Conservation (phyloP, 2,797 vertebrate genomes). For the Babyrousa celebensis region DNA sequence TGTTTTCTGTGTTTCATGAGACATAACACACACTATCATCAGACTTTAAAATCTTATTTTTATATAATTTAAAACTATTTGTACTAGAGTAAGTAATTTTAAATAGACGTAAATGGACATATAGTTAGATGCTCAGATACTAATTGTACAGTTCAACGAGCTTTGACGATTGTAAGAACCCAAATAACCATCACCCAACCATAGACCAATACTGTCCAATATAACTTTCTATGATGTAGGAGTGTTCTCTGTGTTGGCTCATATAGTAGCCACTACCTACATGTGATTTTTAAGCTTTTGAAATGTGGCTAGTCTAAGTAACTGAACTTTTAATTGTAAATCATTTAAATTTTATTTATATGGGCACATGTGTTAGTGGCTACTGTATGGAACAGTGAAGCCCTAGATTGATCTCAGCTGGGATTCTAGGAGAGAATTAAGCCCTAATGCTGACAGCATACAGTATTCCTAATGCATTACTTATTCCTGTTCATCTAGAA, state of each 20-base stretch:
- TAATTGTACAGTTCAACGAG: neutral
- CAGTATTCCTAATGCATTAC: conserved; percentile 11
- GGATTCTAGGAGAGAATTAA: neutral
- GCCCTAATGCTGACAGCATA: neutral
- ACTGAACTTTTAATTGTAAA: neutral
- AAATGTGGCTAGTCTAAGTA: neutral
- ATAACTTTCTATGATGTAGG: neutral
- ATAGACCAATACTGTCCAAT: neutral
- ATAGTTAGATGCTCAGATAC: neutral
- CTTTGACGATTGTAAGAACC: neutral
- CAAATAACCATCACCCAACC: neutral
- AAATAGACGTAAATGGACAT: neutral
- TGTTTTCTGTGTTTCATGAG: conserved; percentile 37
- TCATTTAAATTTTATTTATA: conserved; percentile 9
- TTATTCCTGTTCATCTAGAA: neutral
- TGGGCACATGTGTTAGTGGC: neutral
- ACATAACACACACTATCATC: neutral
- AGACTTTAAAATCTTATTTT: conserved; percentile 8
- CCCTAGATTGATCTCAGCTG: neutral
- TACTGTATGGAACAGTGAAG: neutral
- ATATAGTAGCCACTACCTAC: neutral
- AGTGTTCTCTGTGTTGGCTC: neutral
- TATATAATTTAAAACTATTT: conserved; percentile 23
- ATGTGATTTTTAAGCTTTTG: neutral
- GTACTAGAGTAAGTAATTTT: neutral